Evolutionary conservation across 1,140 invertebrate genomes (phyloP).

Genomic region (Ectropis grisescens): DNA sequence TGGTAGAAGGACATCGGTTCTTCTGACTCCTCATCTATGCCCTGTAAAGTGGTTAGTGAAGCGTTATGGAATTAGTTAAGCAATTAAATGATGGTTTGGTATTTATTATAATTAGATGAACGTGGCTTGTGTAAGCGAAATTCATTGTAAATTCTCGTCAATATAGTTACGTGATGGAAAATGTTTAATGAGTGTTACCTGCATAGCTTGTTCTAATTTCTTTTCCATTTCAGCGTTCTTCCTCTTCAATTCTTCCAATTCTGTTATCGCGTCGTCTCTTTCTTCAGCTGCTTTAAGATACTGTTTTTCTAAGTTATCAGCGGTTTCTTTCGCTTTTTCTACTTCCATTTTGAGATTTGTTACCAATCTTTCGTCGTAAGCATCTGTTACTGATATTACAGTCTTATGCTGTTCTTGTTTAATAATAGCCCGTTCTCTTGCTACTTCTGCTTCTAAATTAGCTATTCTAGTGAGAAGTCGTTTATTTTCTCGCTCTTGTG

Average conservation of each 20-base stretch:
- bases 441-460: conserved; percentile 83
- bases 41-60: conserved; percentile 50
- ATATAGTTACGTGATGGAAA: too few species aligned
- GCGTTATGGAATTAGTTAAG: conserved; percentile 3
- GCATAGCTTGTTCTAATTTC: conserved; percentile 73
- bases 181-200: too few species aligned
- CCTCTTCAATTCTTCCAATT: conserved; percentile 84
- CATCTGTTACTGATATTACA: conserved; percentile 68
- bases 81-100: conserved; percentile 9
- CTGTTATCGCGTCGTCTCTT: conserved; percentile 80
- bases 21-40: conserved; percentile 45
- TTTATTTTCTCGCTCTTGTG: conserved; percentile 88
- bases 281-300: conserved; percentile 81
- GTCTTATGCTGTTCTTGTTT: conserved; percentile 74
- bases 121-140: too few species aligned
- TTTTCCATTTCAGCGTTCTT: conserved; percentile 82
- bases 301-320: conserved; percentile 85
- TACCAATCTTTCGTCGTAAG: conserved; percentile 72
- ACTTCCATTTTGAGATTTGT: conserved; percentile 81
- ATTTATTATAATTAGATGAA: too few species aligned
- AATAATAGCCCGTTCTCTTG: conserved; percentile 73
- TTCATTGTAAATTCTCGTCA: too few species aligned
- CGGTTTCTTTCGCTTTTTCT: conserved; percentile 80
- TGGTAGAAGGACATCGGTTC: conserved; percentile 52
- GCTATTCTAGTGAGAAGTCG: conserved; percentile 81